Percentiles rank a stretch among this genome's conserved stretches.
phyloP scores from a whole-genome alignment of 2,797 vertebrate genomes.

The Anableps anableps region DNA sequence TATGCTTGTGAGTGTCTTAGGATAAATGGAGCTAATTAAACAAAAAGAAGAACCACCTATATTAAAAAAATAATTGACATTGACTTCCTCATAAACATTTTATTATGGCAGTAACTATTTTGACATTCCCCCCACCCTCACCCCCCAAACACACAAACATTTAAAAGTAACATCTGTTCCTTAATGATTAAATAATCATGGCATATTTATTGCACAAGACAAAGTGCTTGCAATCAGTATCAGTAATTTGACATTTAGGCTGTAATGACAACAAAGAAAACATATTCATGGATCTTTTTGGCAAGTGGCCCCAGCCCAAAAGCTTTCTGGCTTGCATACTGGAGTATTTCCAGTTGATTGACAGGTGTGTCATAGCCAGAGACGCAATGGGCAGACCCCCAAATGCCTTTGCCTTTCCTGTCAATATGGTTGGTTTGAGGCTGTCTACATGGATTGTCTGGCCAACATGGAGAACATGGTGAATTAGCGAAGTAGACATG shows the following conservation, averaged over 20 bases:
- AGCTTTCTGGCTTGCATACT: slow-evolving; percentile 64
- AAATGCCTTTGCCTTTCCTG: slow-evolving; percentile 69
- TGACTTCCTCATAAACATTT: background rate
- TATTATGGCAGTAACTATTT: background rate
- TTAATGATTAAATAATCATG: slow-evolving; percentile 18
- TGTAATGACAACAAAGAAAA: slow-evolving; percentile 60
- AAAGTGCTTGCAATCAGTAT: slow-evolving; percentile 29
- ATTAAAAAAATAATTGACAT: background rate
- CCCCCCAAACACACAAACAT: background rate
- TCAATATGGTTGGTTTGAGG: slow-evolving; percentile 74
- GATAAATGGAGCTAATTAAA: slow-evolving; percentile 5
- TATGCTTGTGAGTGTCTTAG: slow-evolving; percentile 1
- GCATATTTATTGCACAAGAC: background rate
- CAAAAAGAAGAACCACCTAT: slow-evolving; percentile 8
- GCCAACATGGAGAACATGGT: slow-evolving; percentile 79
- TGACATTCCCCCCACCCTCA: no score
- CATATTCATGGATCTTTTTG: slow-evolving; percentile 50
- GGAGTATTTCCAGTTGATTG: slow-evolving; percentile 74
- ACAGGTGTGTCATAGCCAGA: slow-evolving; percentile 79
- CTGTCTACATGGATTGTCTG: slow-evolving; percentile 78
- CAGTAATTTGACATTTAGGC: slow-evolving; percentile 47
- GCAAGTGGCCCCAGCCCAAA: slow-evolving; percentile 54
- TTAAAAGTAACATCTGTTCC: background rate
- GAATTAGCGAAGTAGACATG: slow-evolving; percentile 82
- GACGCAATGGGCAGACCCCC: slow-evolving; percentile 76